Base-by-base conservation (phyloP, 2,797 vertebrate genomes). In the Gymnothorax reevesii region DNA sequence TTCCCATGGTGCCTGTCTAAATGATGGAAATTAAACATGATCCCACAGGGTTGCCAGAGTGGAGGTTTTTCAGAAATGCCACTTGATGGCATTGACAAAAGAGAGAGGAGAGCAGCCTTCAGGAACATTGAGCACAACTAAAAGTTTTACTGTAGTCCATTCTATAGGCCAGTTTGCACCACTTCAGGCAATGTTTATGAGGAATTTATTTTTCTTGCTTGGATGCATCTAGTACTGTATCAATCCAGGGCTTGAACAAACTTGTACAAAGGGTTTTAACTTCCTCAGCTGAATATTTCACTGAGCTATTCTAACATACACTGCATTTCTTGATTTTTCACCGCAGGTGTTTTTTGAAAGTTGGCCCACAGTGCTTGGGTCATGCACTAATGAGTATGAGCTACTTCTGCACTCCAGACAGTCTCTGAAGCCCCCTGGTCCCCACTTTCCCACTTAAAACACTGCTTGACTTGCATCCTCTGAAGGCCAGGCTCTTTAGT, bases 401-500 rank as follows among this genome's bases (percentile, higher is more conserved):
- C 2, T 73, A 42, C 4, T 42, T 52, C 33, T 52, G 73, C 73
- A 42, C 73, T 6, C 73, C 33, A 42, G 9, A 2, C n/a, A 42
- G 25, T 75, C 33, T 0, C 20, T 33, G 25, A 42, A 10, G 42
- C 49, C 17, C 75, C 42, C 17, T n/a, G 20, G 13, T 9, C 15
- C 27, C 49, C 75, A 6, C 77, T 8, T 42, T 22, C 1, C 52
- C 12, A 52, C 77, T 52, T n/a, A 54, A 80, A 80, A 22, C 77
- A 54, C 77, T 9, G 7, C 22, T 54, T 7, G 2, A 52, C 77
- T 52, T 7, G 75, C 75, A 79, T 54, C 82, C 60, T 8, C 79
- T 83, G n/a, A 69, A 55, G 83, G 0, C 71, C n/a, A 57, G 27
- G 79, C 20, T 84, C 17, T 55, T 62, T 27, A 82, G 88, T 62